Conservation (phyloP, 1,140 invertebrate genomes). For the Euura lappo region DNA sequence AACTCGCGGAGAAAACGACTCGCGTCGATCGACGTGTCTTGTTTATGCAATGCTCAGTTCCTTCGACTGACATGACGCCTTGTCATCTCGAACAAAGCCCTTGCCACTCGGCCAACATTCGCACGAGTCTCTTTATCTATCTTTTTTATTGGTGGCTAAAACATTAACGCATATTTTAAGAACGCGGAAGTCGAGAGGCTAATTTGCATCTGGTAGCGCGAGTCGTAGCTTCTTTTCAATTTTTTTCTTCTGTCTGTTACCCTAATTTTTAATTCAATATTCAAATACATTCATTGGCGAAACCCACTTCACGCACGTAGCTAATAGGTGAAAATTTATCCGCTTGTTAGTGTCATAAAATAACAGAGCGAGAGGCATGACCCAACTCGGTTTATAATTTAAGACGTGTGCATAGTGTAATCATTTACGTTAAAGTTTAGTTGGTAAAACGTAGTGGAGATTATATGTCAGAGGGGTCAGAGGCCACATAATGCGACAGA, state of each 20-base stretch:
- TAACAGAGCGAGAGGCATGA: too few relatives aligned
- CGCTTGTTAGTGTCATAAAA: too few relatives aligned
- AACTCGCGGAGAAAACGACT: neutral
- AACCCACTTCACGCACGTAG: too few relatives aligned
- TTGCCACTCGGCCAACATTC: neutral
- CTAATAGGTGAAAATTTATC: too few relatives aligned
- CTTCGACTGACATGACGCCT: neutral
- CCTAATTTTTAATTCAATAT: too few relatives aligned
- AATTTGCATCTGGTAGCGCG: neutral
- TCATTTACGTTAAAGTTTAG: constrained; percentile 47
- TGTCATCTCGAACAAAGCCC: constrained; percentile 3
- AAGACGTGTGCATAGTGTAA: neutral
- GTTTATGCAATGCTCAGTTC: neutral
- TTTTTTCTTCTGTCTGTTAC: too few relatives aligned
- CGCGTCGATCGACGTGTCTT: neutral
- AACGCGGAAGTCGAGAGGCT: too few relatives aligned
- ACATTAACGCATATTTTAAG: too few relatives aligned
- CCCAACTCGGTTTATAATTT: neutral
- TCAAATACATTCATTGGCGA: too few relatives aligned
- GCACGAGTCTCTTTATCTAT: neutral
- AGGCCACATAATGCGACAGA: constrained; percentile 53
- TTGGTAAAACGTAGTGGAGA: constrained; percentile 37
- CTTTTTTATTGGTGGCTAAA: too few relatives aligned
- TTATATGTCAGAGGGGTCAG: constrained; percentile 42
- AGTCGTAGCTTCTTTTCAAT: neutral